Conservation (phyloP, 2,113 vertebrate species). For the Turnix velox region DNA sequence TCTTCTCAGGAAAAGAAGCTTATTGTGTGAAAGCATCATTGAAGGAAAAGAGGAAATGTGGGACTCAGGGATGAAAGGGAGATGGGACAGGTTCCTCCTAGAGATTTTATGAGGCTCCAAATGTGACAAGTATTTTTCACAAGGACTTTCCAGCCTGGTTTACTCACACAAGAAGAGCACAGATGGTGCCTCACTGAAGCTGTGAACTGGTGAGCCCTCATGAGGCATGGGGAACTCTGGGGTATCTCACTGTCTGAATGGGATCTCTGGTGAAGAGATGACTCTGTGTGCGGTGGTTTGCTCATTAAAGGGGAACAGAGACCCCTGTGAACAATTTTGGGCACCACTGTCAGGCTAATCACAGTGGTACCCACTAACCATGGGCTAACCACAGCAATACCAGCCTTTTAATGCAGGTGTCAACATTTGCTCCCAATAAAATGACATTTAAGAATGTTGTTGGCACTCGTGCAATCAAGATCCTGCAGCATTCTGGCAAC, state of each 20-base stretch:
- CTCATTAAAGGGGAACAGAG: neutral
- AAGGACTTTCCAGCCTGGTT: neutral
- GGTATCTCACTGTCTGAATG: neutral
- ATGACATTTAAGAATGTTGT: neutral
- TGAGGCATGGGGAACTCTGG: neutral
- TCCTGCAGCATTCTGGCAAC: neutral
- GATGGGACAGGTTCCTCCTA: neutral
- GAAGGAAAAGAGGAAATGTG: neutral
- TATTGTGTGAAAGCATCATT: neutral
- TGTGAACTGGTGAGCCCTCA: neutral
- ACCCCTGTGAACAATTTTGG: neutral
- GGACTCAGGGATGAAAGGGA: neutral
- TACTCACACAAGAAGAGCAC: neutral
- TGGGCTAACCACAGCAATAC: neutral
- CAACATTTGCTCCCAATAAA: neutral
- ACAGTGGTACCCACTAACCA: neutral
- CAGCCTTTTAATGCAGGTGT: neutral
- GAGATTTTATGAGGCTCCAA: neutral
- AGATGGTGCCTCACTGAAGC: neutral
- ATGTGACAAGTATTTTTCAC: neutral
- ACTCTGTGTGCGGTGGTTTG: neutral
- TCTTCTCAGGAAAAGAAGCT: neutral
- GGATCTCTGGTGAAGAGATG: neutral
- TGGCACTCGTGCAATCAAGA: neutral
- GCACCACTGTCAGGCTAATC: neutral